Conservation (phyloP, 2,888 invertebrate species). For the Pasiphila rectangulata region DNA sequence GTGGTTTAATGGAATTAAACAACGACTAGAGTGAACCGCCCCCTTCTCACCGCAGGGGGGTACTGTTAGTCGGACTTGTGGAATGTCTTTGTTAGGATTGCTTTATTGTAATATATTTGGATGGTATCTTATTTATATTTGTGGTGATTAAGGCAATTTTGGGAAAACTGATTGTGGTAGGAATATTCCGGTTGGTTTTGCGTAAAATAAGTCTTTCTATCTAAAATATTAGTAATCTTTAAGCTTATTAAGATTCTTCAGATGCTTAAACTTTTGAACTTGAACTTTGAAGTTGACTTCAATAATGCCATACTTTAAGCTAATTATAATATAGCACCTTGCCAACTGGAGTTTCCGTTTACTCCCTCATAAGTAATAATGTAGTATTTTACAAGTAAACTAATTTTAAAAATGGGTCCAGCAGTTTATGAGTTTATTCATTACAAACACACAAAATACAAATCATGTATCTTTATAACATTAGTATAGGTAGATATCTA, state of each 20-base stretch:
- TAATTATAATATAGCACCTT: conserved; percentile 4
- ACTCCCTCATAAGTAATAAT: no score
- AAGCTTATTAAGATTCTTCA: no score
- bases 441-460: no score
- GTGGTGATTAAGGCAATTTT: conserved; percentile 42
- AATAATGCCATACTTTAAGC: neutral
- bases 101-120: conserved; percentile 55
- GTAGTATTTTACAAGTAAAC: no score
- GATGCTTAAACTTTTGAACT: no score
- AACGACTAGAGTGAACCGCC: conserved; percentile 48
- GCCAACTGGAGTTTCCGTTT: conserved; percentile 1
- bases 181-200: neutral
- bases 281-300: no score
- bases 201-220: no score
- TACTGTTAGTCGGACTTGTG: conserved; percentile 70
- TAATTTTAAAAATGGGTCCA: no score
- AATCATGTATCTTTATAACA: no score
- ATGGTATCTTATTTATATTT: conserved; percentile 44
- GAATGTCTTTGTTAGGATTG: conserved; percentile 72
- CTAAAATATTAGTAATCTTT: no score
- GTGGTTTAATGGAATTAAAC: conserved; percentile 80
- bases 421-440: no score
- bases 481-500: no score
- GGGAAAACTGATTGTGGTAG: conserved; percentile 31
- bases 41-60: conserved; percentile 36